phyloP scores from a whole-genome alignment of 2,888 invertebrate genomes.

The Amaurobius ferox region DNA sequence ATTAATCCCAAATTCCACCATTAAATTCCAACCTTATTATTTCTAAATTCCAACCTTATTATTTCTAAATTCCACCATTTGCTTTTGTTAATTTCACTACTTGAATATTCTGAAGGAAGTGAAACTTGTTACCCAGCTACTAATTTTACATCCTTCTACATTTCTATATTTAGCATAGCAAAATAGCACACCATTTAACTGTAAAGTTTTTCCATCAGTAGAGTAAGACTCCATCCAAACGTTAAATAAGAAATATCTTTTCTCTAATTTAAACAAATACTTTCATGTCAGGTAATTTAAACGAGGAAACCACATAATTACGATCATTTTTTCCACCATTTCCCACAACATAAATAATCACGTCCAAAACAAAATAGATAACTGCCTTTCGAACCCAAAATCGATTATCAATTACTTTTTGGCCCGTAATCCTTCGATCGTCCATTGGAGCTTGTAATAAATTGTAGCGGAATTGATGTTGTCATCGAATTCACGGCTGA shows the following conservation, averaged over 20 bases:
- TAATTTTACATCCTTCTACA: too few species aligned
- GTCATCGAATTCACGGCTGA: constrained; percentile 51
- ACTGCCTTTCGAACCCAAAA: constrained; percentile 8
- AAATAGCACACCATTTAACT: too few species aligned
- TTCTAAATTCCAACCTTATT: too few species aligned
- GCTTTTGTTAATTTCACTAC: too few species aligned
- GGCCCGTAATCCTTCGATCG: constrained; percentile 29
- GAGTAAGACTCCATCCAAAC: too few species aligned
- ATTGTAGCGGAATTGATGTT: constrained; percentile 47
- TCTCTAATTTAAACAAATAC: background rate
- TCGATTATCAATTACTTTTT: constrained; percentile 47
- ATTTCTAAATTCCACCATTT: too few species aligned
- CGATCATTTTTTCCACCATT: background rate
- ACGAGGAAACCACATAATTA: background rate
- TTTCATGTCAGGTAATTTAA: background rate
- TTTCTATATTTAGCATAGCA: too few species aligned
- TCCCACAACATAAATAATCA: constrained; percentile 13
- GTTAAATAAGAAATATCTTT: background rate
- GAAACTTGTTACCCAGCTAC: too few species aligned
- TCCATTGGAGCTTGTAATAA: constrained; percentile 22
- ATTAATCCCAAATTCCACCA: too few species aligned
- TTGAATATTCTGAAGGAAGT: too few species aligned
- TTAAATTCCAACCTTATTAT: too few species aligned
- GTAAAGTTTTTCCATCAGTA: too few species aligned
- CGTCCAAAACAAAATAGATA: constrained; percentile 20